Base-by-base conservation (phyloP, 2,797 vertebrate genomes). In the Selene dorsalis region DNA sequence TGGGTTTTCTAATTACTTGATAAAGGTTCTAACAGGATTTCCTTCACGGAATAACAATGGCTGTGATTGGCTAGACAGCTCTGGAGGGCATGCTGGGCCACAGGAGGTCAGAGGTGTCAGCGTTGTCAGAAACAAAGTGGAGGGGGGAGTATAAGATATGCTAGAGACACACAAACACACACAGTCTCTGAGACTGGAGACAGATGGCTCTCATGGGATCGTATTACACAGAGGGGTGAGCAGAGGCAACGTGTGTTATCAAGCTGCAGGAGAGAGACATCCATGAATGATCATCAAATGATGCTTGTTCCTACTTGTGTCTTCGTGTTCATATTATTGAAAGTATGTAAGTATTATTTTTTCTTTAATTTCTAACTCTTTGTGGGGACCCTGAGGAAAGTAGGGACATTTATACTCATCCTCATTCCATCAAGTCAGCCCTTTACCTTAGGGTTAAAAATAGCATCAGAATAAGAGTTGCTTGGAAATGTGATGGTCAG, bases 61-160 rank as follows among this genome's bases (percentile, higher is more conserved):
- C 26, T 75, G 22, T 60, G 74, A 86, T 69, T 83, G 73, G 75
- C 60, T 72, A 20, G 53, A 35, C 30, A 50, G 17, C 18, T 47
- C 55, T 69, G 53, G 38, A 77, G 77, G 81, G 68, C 66, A 72
- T 43, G 70, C 8, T 63, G 69, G 64, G 79, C 26, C 10, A 20
- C 52, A 50, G 47, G 73, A 69, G 83, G 88, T 88, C 84, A 86
- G 80, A 67, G 72, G 60, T 78, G 75, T 75, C 85, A 82, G 66
- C 65, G 60, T 79, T 80, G 77, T 72, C n/a, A 39, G 65, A 80
- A 69, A 84, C 75, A 77, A 70, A 53, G 26, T 62, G 63, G 47
- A 30, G 20, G 60, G 63, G 65, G 13, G 52, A 26, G 30, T 32
- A n/a, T 7, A 48, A 47, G 50, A 73, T 58, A 45, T 35, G 28